Conservation (phyloP, 2,113 vertebrate species). For the Shinisaurus crocodilurus region DNA sequence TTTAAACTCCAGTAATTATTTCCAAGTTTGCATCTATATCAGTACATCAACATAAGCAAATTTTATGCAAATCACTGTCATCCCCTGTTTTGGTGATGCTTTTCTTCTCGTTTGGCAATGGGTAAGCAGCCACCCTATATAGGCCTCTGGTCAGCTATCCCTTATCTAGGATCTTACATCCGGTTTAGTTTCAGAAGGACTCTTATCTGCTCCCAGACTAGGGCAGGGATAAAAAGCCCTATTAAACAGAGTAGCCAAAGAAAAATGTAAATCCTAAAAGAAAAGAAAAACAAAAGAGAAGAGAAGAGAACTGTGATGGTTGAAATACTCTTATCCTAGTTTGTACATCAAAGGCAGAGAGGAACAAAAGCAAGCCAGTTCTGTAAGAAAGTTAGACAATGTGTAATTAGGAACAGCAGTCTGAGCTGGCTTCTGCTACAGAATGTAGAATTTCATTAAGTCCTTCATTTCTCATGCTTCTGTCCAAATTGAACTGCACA, state of each 20-base stretch:
- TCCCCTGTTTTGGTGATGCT: background rate
- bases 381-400: background rate
- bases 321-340: background rate
- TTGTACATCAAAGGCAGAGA: conserved; percentile 5
- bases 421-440: background rate
- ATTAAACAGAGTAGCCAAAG: background rate
- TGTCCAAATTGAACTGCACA: background rate
- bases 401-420: background rate
- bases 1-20: background rate
- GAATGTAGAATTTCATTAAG: background rate
- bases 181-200: background rate
- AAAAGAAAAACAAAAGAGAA: background rate
- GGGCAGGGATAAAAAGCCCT: background rate
- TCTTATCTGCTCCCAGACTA: background rate
- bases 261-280: background rate
- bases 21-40: too few relatives aligned
- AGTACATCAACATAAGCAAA: background rate
- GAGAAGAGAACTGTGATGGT: too few relatives aligned
- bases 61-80: background rate
- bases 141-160: too few relatives aligned
- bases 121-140: background rate
- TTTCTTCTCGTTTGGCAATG: too few relatives aligned
- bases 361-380: background rate
- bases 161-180: background rate
- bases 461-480: background rate